Evolutionary conservation across 1,140 invertebrate genomes (phyloP).

Genomic region (Drosophila saltans): DNA sequence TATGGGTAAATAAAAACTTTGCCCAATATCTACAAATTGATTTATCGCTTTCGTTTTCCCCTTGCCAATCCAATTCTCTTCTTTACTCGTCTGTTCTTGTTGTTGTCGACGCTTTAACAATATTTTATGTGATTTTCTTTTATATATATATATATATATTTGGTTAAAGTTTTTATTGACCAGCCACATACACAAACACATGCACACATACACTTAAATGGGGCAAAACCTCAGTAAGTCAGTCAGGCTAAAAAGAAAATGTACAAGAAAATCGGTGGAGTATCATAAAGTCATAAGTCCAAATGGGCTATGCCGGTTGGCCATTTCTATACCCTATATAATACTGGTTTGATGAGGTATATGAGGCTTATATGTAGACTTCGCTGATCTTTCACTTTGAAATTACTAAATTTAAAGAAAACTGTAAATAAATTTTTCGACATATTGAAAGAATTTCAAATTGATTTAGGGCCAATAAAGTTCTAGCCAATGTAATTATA

Average conservation of each 20-base stretch:
- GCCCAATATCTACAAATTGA: slow-evolving; percentile 56
- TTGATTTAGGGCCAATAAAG: too few relatives aligned
- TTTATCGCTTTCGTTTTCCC: slow-evolving; percentile 48
- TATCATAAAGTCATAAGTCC: slow-evolving; percentile 7
- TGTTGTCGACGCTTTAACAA: slow-evolving; percentile 39
- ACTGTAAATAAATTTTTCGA: too few relatives aligned
- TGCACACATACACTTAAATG: neutral
- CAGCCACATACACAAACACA: neutral
- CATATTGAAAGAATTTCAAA: too few relatives aligned
- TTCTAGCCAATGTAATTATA: too few relatives aligned
- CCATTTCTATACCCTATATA: slow-evolving; percentile 2
- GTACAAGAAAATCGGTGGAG: slow-evolving; percentile 5
- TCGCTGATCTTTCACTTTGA: too few relatives aligned
- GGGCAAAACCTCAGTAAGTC: neutral
- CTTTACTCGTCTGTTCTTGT: neutral
- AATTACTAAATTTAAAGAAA: too few relatives aligned
- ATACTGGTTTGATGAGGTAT: neutral
- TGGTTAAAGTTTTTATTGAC: slow-evolving; percentile 27
- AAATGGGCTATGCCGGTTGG: neutral
- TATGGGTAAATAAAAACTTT: slow-evolving; percentile 37
- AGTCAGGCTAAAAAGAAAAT: slow-evolving; percentile 3
- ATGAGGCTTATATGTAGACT: neutral
- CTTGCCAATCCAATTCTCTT: neutral
- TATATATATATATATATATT: slow-evolving; percentile 26
- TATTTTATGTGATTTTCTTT: slow-evolving; percentile 57